A percentile compares a stretch with the other conserved stretches of the same genome.
These are phyloP conservation scores for Oceanites oceanicus DNA, from an alignment of 2,113 vertebrate genomes.

Conservation along the genomic window DNA sequence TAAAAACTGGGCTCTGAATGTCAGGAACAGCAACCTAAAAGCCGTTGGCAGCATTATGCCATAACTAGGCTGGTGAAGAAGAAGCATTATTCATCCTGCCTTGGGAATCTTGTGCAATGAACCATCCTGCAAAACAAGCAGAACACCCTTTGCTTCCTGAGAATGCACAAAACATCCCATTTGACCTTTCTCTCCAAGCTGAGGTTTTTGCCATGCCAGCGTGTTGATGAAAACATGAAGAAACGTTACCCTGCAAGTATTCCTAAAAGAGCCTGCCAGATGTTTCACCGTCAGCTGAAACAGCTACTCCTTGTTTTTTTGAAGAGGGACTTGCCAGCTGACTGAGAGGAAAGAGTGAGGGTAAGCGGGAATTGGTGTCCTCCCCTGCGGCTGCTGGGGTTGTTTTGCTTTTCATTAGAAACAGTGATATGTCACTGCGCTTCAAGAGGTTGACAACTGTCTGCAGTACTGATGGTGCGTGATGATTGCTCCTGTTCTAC, in stretches of 20 bases:
- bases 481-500: neutral
- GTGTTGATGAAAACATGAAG: neutral
- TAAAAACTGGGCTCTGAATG: neutral
- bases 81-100: neutral
- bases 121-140: neutral
- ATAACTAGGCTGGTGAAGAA: neutral
- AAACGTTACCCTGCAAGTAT: neutral
- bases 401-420: neutral
- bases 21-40: neutral
- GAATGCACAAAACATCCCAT: neutral
- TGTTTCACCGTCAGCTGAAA: neutral
- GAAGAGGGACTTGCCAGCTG: neutral
- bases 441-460: neutral
- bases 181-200: neutral
- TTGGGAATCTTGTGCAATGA: neutral
- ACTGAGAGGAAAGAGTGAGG: neutral
- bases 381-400: fast-evolving
- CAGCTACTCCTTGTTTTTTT: neutral
- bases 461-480: too few relatives aligned
- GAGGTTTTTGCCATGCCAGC: neutral
- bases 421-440: neutral
- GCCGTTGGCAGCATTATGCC: neutral
- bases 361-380: neutral
- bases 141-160: neutral
- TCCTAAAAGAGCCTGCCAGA: neutral